phyloP scores from a whole-genome alignment of 2,797 vertebrate genomes.

The Capromys pilorides region DNA sequence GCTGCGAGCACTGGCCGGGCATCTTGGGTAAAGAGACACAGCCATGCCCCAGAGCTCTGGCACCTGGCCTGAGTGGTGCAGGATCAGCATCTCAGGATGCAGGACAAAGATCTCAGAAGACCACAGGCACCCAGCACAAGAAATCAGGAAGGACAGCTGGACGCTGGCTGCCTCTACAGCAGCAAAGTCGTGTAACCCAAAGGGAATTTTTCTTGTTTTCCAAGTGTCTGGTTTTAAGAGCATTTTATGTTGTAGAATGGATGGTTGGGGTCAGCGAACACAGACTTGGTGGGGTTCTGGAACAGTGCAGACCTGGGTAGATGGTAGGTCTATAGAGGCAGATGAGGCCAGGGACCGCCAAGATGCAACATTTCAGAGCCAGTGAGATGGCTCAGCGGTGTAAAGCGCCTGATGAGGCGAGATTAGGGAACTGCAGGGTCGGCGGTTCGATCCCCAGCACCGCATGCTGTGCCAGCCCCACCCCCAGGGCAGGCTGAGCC shows the following conservation, averaged over 20 bases:
- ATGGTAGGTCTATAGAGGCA: accelerated
- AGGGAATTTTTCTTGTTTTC: no score
- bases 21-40: background rate
- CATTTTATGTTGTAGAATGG: accelerated
- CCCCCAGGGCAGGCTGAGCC: no score
- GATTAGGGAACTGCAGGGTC: no score
- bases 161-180: accelerated
- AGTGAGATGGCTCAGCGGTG: no score
- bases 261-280: no score
- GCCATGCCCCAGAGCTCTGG: accelerated
- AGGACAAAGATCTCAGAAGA: accelerated
- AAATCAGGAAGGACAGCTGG: accelerated
- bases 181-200: accelerated
- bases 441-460: no score
- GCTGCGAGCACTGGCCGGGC: accelerated
- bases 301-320: accelerated
- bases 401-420: no score
- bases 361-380: accelerated
- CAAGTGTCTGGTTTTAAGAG: accelerated
- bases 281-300: no score
- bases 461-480: no score
- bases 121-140: accelerated
- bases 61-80: accelerated
- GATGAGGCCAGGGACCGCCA: accelerated
- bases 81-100: accelerated